Base-by-base conservation (phyloP, 2,113 vertebrate genomes). In the Gasterosteus aculeatus region DNA sequence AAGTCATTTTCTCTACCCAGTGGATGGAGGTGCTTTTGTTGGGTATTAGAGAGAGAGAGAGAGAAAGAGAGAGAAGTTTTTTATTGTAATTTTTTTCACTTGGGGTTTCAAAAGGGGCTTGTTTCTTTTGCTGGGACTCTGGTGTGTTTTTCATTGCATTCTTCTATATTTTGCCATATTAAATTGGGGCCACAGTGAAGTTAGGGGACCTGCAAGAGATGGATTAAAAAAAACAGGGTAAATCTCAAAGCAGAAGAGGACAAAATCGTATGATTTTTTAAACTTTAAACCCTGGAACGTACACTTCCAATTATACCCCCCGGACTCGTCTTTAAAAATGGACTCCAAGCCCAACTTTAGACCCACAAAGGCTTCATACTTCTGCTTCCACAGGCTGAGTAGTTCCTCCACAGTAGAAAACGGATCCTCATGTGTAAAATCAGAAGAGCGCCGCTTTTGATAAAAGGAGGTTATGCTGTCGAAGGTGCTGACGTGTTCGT, bases 361-460 rank as follows among this genome's bases (percentile, higher is more conserved):
- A 53, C 44, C 63, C 72, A 57, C 33, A 77, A 61, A 58, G 69
- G 69, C 18, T 8, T 42, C 44, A 29, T 41, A 33, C 10, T 58
- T 54, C 41, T 8, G 2, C 80, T 74, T 84, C 69, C 67, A 46
- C 63, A 4, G 51, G 64, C 57, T 58, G 51, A 72, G 46, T 51
- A 12, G 8, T 33, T 39, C 68, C 18, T 68, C 39, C 69, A 51
- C 39, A 44, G 70, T 31, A 75, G 72, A 56, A 54, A 46, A 35
- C 58, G 10, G 54, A 66, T 62, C 41, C 73, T 82, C 51, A 11
- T 72, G 85, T 80, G 73, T 80, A 60, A 85, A 88, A 81, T 77
- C 59, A 60, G 15, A n/a, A 29, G 29, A 64, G 62, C 44, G 16
- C 2, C 26, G 56, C 53, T 77, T 77, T 77, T 78, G 72, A 60